Conservation (phyloP, 2,797 vertebrate genomes). For the Cirrhinus molitorella region DNA sequence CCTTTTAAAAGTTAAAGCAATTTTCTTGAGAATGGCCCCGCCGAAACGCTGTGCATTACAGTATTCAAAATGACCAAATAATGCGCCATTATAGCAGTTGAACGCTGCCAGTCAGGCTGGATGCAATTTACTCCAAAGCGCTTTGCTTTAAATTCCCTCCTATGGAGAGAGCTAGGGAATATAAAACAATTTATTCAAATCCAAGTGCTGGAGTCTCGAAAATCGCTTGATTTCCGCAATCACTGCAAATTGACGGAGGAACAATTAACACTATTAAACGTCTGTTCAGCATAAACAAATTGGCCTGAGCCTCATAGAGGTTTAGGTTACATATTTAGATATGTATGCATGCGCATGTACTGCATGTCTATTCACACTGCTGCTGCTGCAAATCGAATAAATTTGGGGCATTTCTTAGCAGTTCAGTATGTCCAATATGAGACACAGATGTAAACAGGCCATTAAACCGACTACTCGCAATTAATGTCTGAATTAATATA, state of each 20-base stretch:
- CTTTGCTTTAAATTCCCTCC: slow-evolving; percentile 91
- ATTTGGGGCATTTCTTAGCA: background rate
- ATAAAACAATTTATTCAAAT: slow-evolving; percentile 98
- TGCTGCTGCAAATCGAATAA: background rate
- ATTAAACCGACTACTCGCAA: background rate
- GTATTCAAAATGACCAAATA: slow-evolving; percentile 99
- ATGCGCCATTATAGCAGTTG: slow-evolving; percentile 97
- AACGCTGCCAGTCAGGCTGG: slow-evolving; percentile 98
- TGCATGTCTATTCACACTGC: slow-evolving; percentile 5
- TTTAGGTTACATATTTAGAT: slow-evolving; percentile 59
- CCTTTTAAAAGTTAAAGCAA: slow-evolving; percentile 99
- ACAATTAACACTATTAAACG: slow-evolving; percentile 98
- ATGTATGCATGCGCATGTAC: background rate
- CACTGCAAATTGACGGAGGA: slow-evolving; percentile 96
- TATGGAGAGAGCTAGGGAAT: slow-evolving; percentile 90
- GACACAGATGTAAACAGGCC: background rate
- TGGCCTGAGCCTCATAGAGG: slow-evolving; percentile 86
- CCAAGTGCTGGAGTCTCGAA: slow-evolving; percentile 89
- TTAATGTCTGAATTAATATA: background rate
- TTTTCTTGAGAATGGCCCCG: slow-evolving; percentile 96
- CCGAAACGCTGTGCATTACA: slow-evolving; percentile 94
- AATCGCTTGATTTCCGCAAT: slow-evolving; percentile 98
- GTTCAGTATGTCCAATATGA: background rate
- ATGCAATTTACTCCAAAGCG: slow-evolving; percentile 97
- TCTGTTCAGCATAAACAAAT: slow-evolving; percentile 95